Percentiles rank a stretch among this genome's conserved stretches.
These are phyloP conservation scores for Rhyacophila evoluta DNA, from an alignment of 2,888 invertebrate species.

Conservation along the genomic window DNA sequence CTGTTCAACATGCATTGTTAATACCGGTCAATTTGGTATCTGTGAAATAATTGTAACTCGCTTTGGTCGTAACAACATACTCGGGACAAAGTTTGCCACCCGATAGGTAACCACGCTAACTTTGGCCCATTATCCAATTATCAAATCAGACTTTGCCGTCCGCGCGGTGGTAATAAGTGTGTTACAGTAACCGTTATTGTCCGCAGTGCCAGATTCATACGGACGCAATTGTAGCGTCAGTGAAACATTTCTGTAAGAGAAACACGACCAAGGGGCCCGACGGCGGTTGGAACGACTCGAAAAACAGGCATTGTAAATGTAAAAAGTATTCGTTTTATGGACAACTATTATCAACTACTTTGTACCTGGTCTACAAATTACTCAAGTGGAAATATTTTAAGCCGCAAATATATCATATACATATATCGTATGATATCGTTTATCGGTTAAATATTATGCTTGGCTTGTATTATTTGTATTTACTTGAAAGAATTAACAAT, in stretches of 20 bases:
- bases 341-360: too few relatives aligned
- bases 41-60: slow-evolving; percentile 26
- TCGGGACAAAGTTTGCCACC: slow-evolving; percentile 33
- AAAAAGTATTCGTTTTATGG: too few relatives aligned
- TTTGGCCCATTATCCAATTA: slow-evolving; percentile 49
- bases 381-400: too few relatives aligned
- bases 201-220: neutral
- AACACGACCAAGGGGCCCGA: neutral
- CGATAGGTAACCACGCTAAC: slow-evolving; percentile 31
- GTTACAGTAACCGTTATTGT: neutral
- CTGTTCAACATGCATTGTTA: neutral
- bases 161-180: neutral
- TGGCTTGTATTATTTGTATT: too few relatives aligned
- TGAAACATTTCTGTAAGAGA: neutral
- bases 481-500: too few relatives aligned
- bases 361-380: too few relatives aligned
- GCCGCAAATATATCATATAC: too few relatives aligned
- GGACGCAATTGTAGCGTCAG: neutral
- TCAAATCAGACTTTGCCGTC: slow-evolving; percentile 37
- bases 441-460: too few relatives aligned
- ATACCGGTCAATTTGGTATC: slow-evolving; percentile 29
- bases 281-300: neutral
- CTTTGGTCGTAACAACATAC: slow-evolving; percentile 27
- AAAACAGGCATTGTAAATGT: neutral
- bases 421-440: too few relatives aligned